Evolutionary conservation across 2,797 vertebrate species (phyloP).

Genomic region (Hyperoplus lanceolatus): DNA sequence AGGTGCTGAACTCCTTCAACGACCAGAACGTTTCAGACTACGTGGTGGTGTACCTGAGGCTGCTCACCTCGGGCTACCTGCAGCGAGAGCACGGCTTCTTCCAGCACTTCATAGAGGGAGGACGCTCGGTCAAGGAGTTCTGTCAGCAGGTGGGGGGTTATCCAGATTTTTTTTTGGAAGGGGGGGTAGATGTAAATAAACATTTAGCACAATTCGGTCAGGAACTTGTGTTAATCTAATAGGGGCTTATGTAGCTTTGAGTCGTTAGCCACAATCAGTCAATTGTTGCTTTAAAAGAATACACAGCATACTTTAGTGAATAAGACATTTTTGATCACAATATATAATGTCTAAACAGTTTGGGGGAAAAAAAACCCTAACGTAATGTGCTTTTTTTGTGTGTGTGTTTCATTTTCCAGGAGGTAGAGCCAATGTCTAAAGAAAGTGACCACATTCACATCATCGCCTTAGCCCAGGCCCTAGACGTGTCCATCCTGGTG

Average conservation of each 20-base stretch:
- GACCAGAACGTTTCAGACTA: constrained; percentile 96
- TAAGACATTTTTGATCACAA: background rate
- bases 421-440: constrained; percentile 97
- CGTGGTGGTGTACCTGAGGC: constrained; percentile 94
- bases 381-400: background rate
- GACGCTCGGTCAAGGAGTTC: constrained; percentile 96
- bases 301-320: background rate
- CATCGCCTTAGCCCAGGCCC: constrained; percentile 94
- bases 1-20: constrained; percentile 93
- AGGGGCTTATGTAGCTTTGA: too few species aligned
- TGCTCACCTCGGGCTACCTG: constrained; percentile 95
- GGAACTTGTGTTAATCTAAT: too few species aligned
- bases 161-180: too few species aligned
- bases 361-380: background rate
- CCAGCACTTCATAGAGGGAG: constrained; percentile 97
- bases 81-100: constrained; percentile 91
- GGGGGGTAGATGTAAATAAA: too few species aligned
- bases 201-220: too few species aligned
- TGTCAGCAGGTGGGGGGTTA: constrained; percentile 90
- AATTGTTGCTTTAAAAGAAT: background rate
- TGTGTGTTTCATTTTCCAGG: constrained; percentile 75
- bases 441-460: constrained; percentile 99
- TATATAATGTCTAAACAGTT: background rate
- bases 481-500: constrained; percentile 93
- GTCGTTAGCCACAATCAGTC: too few species aligned